Base-by-base conservation (phyloP, 2,113 vertebrate species). In the Elephantulus edwardii region DNA sequence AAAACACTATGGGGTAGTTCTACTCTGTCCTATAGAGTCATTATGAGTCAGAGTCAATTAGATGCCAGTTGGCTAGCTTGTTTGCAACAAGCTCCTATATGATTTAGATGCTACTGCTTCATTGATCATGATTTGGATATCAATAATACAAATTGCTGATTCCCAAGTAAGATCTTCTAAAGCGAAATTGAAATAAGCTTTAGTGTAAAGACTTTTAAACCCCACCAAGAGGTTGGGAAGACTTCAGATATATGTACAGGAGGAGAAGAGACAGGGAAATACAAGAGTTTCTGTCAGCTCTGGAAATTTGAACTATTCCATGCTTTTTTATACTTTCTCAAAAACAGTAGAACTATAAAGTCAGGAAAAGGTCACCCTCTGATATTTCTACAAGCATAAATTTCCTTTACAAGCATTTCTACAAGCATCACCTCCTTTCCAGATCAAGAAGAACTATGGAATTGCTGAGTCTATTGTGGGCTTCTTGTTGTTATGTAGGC, bases 341-440 rank as follows among this genome's bases (percentile, higher is more conserved):
- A 90, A 88, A 88, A 72, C n/a, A 75, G 50, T 44, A 16, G 22
- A 76, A 89, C 50, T 83, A 86, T 3, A 56, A 46, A 74, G 17
- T 20, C n/a, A 71, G 5, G 50, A 64, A 5, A 90, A 48, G 40
- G 72, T 0, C 2, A 1, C 58, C 3, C 1, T 82, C 54, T 66
- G 44, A 24, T 74, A 17, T 90, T 86, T 64, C 58, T 70, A 50
- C 64, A 93, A 75, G 10, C 26, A n/a, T n/a, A n/a, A 33, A 44
- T 6, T 3, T 54, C 46, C 44, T 35, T 83, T n/a, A n/a, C n/a
- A n/a, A n/a, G n/a, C n/a, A n/a, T n/a, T n/a, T n/a, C n/a, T n/a
- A n/a, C n/a, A n/a, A n/a, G n/a, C n/a, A n/a, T n/a, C 11, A 50
- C 9, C 33, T 56, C 12, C 6, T 52, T 8, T 74, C 22, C 28